These are phyloP conservation scores for Sturmia bella DNA, from an alignment of 2,888 invertebrate species.

Conservation along the genomic window DNA sequence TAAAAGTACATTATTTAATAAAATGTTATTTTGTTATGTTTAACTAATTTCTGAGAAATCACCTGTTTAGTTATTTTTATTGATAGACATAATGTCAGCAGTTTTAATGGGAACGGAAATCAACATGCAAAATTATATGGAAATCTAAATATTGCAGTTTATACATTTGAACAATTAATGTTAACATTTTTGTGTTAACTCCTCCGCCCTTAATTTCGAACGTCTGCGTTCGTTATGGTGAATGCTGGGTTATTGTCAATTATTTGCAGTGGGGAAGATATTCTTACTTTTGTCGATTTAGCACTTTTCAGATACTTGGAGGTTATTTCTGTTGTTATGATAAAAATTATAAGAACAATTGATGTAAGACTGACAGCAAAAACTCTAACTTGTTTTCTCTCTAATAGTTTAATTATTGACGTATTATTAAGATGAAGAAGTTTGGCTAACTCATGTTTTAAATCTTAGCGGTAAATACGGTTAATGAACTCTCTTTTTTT, in stretches of 20 bases:
- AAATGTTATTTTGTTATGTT: no score
- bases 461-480: no score
- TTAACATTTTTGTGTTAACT: no score
- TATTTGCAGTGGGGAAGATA: slow-evolving; percentile 11
- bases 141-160: no score
- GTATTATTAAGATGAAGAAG: background rate
- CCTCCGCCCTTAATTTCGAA: background rate
- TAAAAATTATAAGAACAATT: slow-evolving; percentile 10
- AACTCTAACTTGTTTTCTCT: slow-evolving; percentile 1
- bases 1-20: no score
- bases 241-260: slow-evolving; percentile 4
- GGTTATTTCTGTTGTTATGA: slow-evolving; percentile 8
- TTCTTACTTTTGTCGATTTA: slow-evolving; percentile 3
- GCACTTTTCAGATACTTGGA: slow-evolving; percentile 1
- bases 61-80: no score
- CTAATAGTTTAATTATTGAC: slow-evolving; percentile 4
- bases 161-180: no score
- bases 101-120: no score
- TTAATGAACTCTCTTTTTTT: slow-evolving; percentile 23
- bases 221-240: slow-evolving; percentile 7
- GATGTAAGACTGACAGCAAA: slow-evolving; percentile 9
- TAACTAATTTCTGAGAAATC: no score
- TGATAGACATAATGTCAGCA: no score
- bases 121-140: no score
- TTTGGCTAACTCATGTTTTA: background rate